Percentiles rank a stretch among this genome's conserved stretches.
These are phyloP conservation scores for Paragorgia papillata DNA, from an alignment of 92 coral and sea anemone genomes.

Conservation along the genomic window DNA sequence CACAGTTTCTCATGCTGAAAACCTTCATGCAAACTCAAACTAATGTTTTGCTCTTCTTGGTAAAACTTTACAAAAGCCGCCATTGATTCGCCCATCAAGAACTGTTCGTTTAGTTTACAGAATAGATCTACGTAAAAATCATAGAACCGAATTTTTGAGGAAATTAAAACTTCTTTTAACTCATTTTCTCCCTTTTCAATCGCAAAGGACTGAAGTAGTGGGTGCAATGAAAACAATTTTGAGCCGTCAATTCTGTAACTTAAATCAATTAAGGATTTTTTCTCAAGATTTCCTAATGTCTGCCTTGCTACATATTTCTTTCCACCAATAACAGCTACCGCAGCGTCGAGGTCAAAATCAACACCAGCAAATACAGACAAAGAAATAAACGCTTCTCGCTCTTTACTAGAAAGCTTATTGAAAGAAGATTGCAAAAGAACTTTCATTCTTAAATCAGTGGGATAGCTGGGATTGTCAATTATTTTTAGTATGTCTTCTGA, in stretches of 20 bases:
- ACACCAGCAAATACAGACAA: slow-evolving; percentile 28
- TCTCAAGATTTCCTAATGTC: slow-evolving; percentile 8
- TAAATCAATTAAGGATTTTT: slow-evolving; percentile 40
- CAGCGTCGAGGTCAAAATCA: slow-evolving; percentile 7
- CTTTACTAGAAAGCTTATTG: slow-evolving; percentile 21
- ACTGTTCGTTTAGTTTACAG: slow-evolving; percentile 27
- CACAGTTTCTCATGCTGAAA: neutral
- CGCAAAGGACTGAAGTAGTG: slow-evolving; percentile 40
- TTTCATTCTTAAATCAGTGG: slow-evolving; percentile 26
- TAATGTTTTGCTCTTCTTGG: slow-evolving; percentile 31
- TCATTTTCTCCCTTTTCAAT: slow-evolving; percentile 36
- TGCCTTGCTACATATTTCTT: neutral
- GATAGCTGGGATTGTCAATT: slow-evolving; percentile 43
- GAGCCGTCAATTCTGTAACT: neutral
- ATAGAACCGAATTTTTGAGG: slow-evolving; percentile 8
- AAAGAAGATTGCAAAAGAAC: slow-evolving; percentile 37
- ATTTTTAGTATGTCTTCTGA: slow-evolving; percentile 9
- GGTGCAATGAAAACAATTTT: slow-evolving; percentile 8
- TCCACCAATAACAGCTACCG: slow-evolving; percentile 39
- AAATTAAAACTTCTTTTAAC: slow-evolving; percentile 10
- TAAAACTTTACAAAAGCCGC: slow-evolving; percentile 25
- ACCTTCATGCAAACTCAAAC: slow-evolving; percentile 27
- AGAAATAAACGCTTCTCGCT: slow-evolving; percentile 36
- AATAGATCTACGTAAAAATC: slow-evolving; percentile 10
- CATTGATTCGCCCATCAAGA: slow-evolving; percentile 32